Evolutionary conservation across 2,888 invertebrate genomes (phyloP).

Genomic region (Pharmacophagus antenor): DNA sequence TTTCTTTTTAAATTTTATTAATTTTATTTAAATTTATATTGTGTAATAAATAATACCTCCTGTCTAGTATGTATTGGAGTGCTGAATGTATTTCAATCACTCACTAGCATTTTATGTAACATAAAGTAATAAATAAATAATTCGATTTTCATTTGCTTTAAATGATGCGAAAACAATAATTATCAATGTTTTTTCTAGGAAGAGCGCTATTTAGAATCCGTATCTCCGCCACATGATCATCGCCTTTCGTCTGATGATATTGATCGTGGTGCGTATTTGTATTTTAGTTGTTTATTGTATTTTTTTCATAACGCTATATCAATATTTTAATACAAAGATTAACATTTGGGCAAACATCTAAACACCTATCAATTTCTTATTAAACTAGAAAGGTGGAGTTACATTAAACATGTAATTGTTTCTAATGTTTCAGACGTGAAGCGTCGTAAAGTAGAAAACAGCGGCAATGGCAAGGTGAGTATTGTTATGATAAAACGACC

Average conservation of each 20-base stretch:
- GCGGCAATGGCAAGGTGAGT: conserved; percentile 90
- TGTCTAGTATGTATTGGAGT: too few species aligned
- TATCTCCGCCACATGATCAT: conserved; percentile 76
- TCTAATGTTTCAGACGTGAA: conserved; percentile 83
- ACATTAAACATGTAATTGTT: neutral
- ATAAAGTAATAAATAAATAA: too few species aligned
- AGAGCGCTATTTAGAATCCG: conserved; percentile 74
- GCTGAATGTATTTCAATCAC: too few species aligned
- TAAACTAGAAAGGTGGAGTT: neutral
- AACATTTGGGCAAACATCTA: neutral
- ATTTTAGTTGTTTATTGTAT: neutral
- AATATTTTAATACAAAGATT: too few species aligned
- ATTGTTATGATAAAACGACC: conserved; percentile 77
- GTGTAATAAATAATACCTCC: too few species aligned
- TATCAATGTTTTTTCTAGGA: conserved; percentile 50
- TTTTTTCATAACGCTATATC: neutral
- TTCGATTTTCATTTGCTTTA: too few species aligned
- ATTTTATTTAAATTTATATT: too few species aligned
- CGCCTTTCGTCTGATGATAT: conserved; percentile 75
- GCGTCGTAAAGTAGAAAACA: conserved; percentile 90
- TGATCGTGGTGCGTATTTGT: conserved; percentile 64
- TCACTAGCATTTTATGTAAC: too few species aligned
- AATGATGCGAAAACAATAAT: neutral
- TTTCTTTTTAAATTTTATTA: too few species aligned
- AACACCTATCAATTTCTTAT: neutral